phyloP scores from a whole-genome alignment of 2,113 vertebrate species.

The Campylorhamphus procurvoides region DNA sequence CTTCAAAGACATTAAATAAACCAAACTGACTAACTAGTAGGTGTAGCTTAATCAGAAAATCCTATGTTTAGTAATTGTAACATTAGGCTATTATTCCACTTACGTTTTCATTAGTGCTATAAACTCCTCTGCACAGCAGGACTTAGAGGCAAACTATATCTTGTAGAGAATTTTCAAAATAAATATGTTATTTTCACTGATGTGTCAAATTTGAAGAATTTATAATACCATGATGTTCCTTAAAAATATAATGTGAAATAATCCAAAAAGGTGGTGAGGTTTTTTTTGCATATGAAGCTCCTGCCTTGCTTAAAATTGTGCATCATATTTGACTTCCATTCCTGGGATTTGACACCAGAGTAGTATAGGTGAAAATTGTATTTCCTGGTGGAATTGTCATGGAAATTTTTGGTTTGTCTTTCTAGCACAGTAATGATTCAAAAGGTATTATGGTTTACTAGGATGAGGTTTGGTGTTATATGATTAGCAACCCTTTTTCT shows the following conservation, averaged over 20 bases:
- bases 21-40: background rate
- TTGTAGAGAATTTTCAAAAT: background rate
- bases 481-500: background rate
- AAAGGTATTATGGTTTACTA: background rate
- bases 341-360: background rate
- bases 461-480: background rate
- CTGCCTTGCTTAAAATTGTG: background rate
- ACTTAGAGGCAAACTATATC: background rate
- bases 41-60: constrained; percentile 59
- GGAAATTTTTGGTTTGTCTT: background rate
- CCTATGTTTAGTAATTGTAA: background rate
- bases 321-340: background rate
- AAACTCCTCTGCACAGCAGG: background rate
- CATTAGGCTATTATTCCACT: constrained; percentile 14
- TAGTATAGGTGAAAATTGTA: background rate
- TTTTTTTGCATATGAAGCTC: background rate
- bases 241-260: background rate
- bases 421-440: background rate
- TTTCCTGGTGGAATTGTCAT: background rate
- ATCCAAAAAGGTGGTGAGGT: background rate
- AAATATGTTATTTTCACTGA: background rate
- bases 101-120: constrained; percentile 24
- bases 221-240: background rate
- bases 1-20: constrained; percentile 34
- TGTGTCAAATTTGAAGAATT: background rate